Evolutionary conservation across 2,113 vertebrate genomes (phyloP), one percentile per base, ranked within the genome.

Genomic region (Toxostoma redivivum): DNA sequence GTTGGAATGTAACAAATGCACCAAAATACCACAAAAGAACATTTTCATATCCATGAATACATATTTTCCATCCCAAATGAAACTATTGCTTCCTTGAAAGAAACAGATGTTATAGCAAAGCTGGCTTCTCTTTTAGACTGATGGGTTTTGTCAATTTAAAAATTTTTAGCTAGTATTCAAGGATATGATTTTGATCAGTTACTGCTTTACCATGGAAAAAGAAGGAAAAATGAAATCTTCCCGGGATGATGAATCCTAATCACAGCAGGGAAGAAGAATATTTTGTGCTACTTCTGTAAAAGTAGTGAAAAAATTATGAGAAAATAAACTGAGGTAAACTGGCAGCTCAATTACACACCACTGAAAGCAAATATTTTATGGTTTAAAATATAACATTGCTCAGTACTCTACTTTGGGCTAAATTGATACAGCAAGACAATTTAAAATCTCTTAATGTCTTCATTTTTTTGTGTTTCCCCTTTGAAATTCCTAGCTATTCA

Each of bases 1-100:
- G 37, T 37, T 80, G 87, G 92, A 94, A 97, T 86, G 78, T 13
- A 93, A 71, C 56, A 90, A 93, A 94, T n/a, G 71, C 60, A 95
- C 54, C 47, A 82, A 83, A 73, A 64, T 50, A 91, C 70, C 33
- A 6, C 71, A 80, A 30, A 94, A 92, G 40, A 95, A 85, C 24
- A 62, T 54, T 45, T 73, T 88, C 42, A 66, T 80, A 88, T 88
- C 51, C 88, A 92, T 77, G 86, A 93, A 92, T 94, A 91, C 22
- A 21, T 93, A 82, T 82, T 95, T 96, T 95, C 92, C 87, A 91
- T 62, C 71, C 71, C 90, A 77, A 90, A 95, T 83, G 27, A 94
- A 93, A 80, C 58, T 60, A 90, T 30, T 86, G 44, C 47, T 91
- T 86, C 85, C 60, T 76, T 95, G 62, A 90, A 58, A 90, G 81